Evolutionary conservation across 2,888 invertebrate species (phyloP), one percentile per base, ranked within the genome.

Genomic region (Cantharis rufa): DNA sequence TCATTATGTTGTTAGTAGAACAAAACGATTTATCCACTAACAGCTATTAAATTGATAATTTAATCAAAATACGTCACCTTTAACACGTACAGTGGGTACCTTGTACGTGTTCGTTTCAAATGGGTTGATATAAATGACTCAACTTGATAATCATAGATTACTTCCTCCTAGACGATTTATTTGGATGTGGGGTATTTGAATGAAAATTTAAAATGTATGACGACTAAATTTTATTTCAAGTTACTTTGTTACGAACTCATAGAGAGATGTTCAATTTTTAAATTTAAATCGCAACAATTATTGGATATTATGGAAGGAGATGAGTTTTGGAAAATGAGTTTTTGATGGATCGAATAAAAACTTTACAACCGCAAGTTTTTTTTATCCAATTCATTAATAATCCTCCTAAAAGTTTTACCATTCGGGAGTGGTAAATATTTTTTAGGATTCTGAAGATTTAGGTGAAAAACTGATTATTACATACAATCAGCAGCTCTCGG

Each of bases 21-120:
- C 48, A 32, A 32, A 32, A 32, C n/a, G 48, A 48, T 48, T 48
- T 48, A 48, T 48, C 48, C 48, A 48, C n/a, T 48, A 48, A 48
- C 48, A 74, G 71, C 68, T 69, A 74, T 74, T 77, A 69, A 77
- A 71, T 74, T 77, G 74, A 74, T 74, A 77, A 74, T 71, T 74
- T 48, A n/a, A 74, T 74, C 71, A 74, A 73, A 74, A 63, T 61
- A 64, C 74, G 77, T 77, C 77, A 77, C 77, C 62, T 71, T 77
- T 48, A 27, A 48, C 77, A 77, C 74, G 77, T 74, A 48, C 48
- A 48, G 48, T 48, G 48, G 48, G 48, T 69, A 74, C 68, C 63
- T 77, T 62, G 71, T 62, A 70, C 73, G 73, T 73, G 62, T 70
- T 76, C 72, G 70, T 72, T 72, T 32, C 61, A 64, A 72, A 76